These are phyloP conservation scores for Nylanderia fulva DNA, from an alignment of 1,140 invertebrate genomes.

Conservation along the genomic window DNA sequence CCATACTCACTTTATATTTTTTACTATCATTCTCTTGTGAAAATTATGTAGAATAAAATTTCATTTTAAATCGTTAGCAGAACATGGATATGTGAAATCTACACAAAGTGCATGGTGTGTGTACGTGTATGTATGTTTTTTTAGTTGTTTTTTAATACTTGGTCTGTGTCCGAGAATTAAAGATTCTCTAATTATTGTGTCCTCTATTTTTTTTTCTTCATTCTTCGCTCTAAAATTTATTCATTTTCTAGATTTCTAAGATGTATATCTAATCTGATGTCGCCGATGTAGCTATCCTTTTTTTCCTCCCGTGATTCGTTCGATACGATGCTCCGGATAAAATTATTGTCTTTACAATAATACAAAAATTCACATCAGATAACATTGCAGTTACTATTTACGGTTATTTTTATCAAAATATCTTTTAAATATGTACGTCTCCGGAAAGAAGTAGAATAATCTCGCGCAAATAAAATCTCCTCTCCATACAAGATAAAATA, in stretches of 20 bases:
- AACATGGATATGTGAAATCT: conserved; percentile 74
- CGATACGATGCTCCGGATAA: conserved; percentile 55
- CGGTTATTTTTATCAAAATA: conserved; percentile 50
- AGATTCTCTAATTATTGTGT: conserved; percentile 60
- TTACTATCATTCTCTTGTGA: not conserved
- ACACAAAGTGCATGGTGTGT: conserved; percentile 50
- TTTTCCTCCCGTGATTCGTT: conserved; percentile 12
- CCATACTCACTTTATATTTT: conserved; percentile 35
- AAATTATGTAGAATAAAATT: conserved; percentile 35
- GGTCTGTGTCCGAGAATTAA: conserved; percentile 59
- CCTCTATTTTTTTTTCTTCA: conserved; percentile 52
- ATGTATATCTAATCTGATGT: conserved; percentile 26
- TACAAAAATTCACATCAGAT: conserved; percentile 70
- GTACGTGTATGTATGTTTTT: not conserved
- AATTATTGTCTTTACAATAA: conserved; percentile 75
- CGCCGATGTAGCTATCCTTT: conserved; percentile 18
- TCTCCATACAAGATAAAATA: not conserved
- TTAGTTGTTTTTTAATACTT: conserved; percentile 57
- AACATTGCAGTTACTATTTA: conserved; percentile 64
- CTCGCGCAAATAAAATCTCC: conserved; percentile 3
- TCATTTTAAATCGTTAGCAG: conserved; percentile 59
- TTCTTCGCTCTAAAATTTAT: conserved; percentile 9
- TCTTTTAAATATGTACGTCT: conserved; percentile 24
- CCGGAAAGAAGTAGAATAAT: not conserved
- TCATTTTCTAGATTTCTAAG: conserved; percentile 27